These are phyloP conservation scores for Archilochus colubris DNA, from an alignment of 2,113 vertebrate species.

Conservation along the genomic window DNA sequence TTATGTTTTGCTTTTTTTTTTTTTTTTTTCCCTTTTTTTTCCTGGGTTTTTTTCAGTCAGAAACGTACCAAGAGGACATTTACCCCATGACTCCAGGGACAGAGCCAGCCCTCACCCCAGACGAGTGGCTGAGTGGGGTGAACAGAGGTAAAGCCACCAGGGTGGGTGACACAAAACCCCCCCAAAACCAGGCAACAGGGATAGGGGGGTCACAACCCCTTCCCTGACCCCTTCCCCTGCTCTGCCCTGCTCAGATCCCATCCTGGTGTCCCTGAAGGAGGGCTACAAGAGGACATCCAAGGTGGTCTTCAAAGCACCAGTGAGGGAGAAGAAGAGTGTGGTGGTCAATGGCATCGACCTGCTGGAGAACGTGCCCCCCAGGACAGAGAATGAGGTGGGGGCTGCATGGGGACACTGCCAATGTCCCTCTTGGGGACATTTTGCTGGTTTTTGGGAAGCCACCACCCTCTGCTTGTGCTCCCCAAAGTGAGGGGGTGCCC, in stretches of 20 bases:
- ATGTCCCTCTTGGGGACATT: no score
- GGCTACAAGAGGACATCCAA: slow-evolving; percentile 88
- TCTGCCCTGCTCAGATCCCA: slow-evolving; percentile 81
- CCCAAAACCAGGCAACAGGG: background rate
- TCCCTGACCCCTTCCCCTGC: fast-evolving
- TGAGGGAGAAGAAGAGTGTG: slow-evolving; percentile 89
- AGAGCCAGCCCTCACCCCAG: slow-evolving; percentile 88
- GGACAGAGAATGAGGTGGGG: slow-evolving; percentile 91
- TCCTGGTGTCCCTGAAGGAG: slow-evolving; percentile 94
- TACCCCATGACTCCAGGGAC: slow-evolving; percentile 96
- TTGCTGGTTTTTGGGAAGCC: background rate
- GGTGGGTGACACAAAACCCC: background rate
- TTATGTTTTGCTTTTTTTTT: no score
- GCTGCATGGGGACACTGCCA: fast-evolving
- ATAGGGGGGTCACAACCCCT: fast-evolving
- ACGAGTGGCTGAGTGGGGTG: slow-evolving; percentile 93
- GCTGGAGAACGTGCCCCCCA: slow-evolving; percentile 92
- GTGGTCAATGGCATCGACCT: slow-evolving; percentile 96
- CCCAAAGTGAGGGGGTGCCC: background rate
- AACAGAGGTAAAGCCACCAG: slow-evolving; percentile 82
- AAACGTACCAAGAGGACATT: slow-evolving; percentile 98
- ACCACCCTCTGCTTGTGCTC: fast-evolving
- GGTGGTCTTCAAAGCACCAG: slow-evolving; percentile 90
- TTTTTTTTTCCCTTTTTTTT: background rate
- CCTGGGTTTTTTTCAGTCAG: slow-evolving; percentile 80